Evolutionary conservation across 2,888 invertebrate genomes (phyloP), one percentile per base, ranked within the genome.

Genomic region (Nezara viridula): DNA sequence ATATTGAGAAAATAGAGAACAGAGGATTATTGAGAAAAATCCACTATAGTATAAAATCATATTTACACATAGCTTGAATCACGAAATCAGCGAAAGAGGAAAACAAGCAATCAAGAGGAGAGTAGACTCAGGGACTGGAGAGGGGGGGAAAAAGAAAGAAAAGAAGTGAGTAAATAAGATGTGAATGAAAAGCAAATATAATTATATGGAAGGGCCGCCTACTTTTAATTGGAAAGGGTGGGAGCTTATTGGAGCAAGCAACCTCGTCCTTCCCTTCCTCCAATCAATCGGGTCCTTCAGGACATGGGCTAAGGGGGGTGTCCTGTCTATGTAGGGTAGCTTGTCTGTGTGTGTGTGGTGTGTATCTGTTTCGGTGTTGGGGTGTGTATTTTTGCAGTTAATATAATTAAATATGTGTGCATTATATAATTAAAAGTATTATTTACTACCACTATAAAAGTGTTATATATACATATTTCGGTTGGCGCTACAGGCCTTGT

Each of bases 131-230:
- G 37, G 5, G 19, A 37, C 37, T 73, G 16, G 37, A 37, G 21
- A 24, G 50, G 50, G 10, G 44, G 44, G 44, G 44, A 10, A 44
- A 27, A 60, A 27, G n/a, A 55, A 55, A 55, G 10, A 27, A 21
- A 73, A 19, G 21, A 37, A 73, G 66, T 37, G 66, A 32, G 66
- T 73, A 73, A 73, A 73, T 73, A 73, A 73, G 66, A 73, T 73
- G 66, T 73, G 19, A 37, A 73, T 73, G 66, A 73, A 73, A 73
- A 73, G 66, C 66, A 73, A 73, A 73, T 73, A 73, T 73, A 73
- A 73, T 73, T 73, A 73, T 73, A 37, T 73, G 37, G 37, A 73
- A 73, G 66, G 37, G 19, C 66, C 3, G 6, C 19, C 4, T 19
- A 7, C 66, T 32, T 32, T 73, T 73, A 73, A 73, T 73, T 73